phyloP scores from a whole-genome alignment of 2,797 vertebrate species.

The Chromobotia macracanthus region DNA sequence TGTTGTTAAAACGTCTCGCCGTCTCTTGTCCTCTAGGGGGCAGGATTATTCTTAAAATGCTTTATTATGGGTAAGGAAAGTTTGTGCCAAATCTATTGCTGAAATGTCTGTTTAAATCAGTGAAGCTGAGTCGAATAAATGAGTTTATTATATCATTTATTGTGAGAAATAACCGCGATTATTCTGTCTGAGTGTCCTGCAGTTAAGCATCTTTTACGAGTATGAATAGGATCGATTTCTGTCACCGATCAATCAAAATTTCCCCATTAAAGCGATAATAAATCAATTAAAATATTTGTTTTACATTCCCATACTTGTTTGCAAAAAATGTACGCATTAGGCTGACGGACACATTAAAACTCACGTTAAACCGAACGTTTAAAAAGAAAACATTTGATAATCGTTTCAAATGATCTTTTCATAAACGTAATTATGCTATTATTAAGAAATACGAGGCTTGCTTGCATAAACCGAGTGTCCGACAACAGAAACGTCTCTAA shows the following conservation, averaged over 20 bases:
- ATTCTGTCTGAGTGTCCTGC: background rate
- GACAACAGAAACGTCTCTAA: slow-evolving; percentile 1
- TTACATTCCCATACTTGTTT: background rate
- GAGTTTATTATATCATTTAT: background rate
- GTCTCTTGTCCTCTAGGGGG: slow-evolving; percentile 40
- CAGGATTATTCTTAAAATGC: slow-evolving; percentile 31
- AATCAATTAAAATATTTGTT: background rate
- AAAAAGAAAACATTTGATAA: background rate
- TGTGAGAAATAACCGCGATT: background rate
- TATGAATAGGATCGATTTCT: no score
- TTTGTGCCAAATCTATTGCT: background rate
- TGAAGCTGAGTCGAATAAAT: background rate
- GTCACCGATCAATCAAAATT: background rate
- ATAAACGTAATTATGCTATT: no score
- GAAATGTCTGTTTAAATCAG: no score
- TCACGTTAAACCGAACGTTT: background rate
- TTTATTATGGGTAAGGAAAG: background rate
- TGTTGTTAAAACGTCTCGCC: no score
- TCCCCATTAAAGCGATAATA: background rate
- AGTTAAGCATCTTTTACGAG: background rate
- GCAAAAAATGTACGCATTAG: background rate
- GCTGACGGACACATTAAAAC: background rate
- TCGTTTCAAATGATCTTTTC: no score
- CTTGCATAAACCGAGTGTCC: slow-evolving; percentile 4
- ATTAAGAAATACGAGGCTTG: background rate